These are phyloP conservation scores for Acheta domesticus DNA, from an alignment of 2,888 invertebrate species.

Conservation along the genomic window DNA sequence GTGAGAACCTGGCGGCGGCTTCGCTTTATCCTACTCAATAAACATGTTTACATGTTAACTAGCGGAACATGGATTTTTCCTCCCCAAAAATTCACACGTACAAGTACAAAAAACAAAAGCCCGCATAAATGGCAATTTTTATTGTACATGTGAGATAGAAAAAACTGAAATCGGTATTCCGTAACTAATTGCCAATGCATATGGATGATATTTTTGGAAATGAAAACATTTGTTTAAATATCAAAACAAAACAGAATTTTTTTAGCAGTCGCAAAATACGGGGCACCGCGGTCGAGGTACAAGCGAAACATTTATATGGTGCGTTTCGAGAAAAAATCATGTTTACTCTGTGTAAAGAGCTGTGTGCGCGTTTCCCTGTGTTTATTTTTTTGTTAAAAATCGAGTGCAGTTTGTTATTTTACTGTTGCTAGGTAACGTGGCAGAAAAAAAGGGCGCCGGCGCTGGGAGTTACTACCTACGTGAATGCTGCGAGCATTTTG, in stretches of 20 bases:
- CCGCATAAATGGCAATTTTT: slow-evolving; percentile 9
- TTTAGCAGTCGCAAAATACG: slow-evolving; percentile 18
- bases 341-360: slow-evolving; percentile 18
- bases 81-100: slow-evolving; percentile 7
- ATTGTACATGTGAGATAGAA: slow-evolving; percentile 18
- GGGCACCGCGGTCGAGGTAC: slow-evolving; percentile 18
- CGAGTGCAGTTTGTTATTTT: slow-evolving; percentile 18
- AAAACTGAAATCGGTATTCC: slow-evolving; percentile 24
- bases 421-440: slow-evolving; percentile 18
- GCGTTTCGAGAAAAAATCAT: slow-evolving; percentile 1
- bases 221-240: slow-evolving; percentile 21
- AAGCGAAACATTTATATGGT: slow-evolving; percentile 18
- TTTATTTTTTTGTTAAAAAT: slow-evolving; percentile 18
- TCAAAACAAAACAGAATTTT: slow-evolving; percentile 18
- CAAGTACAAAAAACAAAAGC: slow-evolving; percentile 11
- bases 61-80: slow-evolving; percentile 18
- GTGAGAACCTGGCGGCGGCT: neutral
- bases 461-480: slow-evolving; percentile 2
- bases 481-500: slow-evolving; percentile 9
- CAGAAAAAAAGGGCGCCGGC: neutral
- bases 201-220: slow-evolving; percentile 27
- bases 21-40: slow-evolving; percentile 7
- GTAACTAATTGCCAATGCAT: slow-evolving; percentile 29
- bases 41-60: slow-evolving; percentile 18
- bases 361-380: slow-evolving; percentile 10